Evolutionary conservation across 2,113 vertebrate genomes (phyloP).

Genomic region (Engraulis encrasicolus): DNA sequence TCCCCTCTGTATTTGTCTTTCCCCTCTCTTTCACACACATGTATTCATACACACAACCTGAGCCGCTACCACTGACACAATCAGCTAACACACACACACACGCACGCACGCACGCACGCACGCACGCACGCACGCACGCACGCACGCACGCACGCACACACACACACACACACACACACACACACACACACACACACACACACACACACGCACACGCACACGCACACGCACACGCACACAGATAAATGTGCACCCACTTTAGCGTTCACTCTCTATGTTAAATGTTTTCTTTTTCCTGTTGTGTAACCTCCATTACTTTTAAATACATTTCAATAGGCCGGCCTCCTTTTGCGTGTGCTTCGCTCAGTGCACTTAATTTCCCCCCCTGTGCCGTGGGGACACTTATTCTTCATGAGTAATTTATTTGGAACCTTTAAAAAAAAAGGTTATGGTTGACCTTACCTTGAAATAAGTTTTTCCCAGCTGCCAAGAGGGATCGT

Average conservation of each 20-base stretch:
- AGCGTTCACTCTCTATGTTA: not conserved
- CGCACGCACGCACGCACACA: not conserved
- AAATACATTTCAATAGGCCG: conserved; percentile 58
- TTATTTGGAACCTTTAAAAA: conserved; percentile 44
- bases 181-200: not conserved
- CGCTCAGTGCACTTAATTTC: conserved; percentile 51
- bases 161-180: not conserved
- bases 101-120: not conserved
- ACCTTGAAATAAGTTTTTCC: conserved; percentile 53
- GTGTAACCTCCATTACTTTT: conserved; percentile 52
- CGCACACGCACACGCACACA: not conserved
- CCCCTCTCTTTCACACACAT: too few relatives aligned
- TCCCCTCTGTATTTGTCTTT: not conserved
- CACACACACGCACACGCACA: not conserved
- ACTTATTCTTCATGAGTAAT: conserved; percentile 44
- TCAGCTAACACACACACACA: not conserved
- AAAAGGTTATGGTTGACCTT: conserved; percentile 49
- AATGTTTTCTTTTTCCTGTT: conserved; percentile 23
- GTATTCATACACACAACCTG: too few relatives aligned
- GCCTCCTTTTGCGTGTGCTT: conserved; percentile 42
- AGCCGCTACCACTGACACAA: too few relatives aligned
- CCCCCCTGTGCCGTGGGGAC: conserved; percentile 39
- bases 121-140: not conserved
- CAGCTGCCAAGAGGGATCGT: conserved; percentile 42
- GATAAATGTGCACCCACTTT: not conserved